phyloP scores from a whole-genome alignment of 2,888 invertebrate species.

The Ischnura elegans region DNA sequence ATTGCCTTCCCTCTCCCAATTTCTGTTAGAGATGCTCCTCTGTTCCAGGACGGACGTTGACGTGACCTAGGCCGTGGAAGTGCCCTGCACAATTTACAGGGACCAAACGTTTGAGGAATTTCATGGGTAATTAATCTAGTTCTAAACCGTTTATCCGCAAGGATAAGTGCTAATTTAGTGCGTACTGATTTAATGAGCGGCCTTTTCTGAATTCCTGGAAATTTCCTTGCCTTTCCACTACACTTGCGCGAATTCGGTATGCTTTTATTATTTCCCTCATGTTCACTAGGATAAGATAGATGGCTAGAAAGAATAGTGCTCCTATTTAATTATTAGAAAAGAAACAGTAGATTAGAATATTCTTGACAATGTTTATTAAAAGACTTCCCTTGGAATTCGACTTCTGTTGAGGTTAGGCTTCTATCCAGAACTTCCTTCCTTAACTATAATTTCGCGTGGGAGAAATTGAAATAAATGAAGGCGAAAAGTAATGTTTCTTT shows the following conservation, averaged over 20 bases:
- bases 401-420: not conserved
- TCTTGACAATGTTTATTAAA: conserved; percentile 16
- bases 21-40: conserved; percentile 21
- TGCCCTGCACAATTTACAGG: not conserved
- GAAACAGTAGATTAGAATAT: not conserved
- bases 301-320: not conserved
- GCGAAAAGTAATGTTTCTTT: not conserved
- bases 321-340: not conserved
- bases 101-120: not conserved
- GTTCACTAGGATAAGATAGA: not conserved
- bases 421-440: not conserved
- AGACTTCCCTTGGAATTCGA: not conserved
- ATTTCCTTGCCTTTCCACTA: not conserved
- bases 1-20: not conserved
- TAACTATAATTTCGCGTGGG: not conserved
- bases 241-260: not conserved
- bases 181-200: no score
- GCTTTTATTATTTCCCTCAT: not conserved
- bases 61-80: conserved; percentile 2
- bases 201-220: not conserved
- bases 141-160: not conserved
- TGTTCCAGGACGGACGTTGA: conserved; percentile 50
- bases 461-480: not conserved
- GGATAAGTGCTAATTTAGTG: no score
- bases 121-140: not conserved